These are phyloP conservation scores for Montipora capricornis DNA, from an alignment of 64 coral and sea anemone species.

Conservation along the genomic window DNA sequence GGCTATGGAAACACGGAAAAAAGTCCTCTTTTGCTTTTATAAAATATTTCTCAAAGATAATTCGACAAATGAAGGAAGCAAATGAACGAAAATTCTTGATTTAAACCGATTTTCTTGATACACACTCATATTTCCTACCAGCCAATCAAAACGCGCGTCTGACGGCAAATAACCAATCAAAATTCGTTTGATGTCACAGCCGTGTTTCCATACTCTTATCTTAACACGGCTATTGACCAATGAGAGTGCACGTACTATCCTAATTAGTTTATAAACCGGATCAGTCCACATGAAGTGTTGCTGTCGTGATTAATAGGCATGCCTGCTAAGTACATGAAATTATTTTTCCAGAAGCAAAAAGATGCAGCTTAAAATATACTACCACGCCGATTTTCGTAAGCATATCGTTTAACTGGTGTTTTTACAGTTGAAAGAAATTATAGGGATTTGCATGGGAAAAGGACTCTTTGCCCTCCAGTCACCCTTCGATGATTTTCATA, in stretches of 20 bases:
- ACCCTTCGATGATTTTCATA: neutral
- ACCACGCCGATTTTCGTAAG: neutral
- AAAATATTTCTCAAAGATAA: too few species aligned
- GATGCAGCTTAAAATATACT: slow-evolving; percentile 12
- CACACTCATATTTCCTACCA: too few species aligned
- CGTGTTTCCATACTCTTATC: too few species aligned
- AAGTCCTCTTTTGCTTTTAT: too few species aligned
- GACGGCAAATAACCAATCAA: too few species aligned
- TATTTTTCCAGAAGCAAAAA: neutral
- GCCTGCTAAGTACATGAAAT: slow-evolving; percentile 8
- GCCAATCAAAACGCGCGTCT: too few species aligned
- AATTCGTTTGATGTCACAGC: too few species aligned
- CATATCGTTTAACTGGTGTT: neutral
- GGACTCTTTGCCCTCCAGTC: neutral
- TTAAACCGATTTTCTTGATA: too few species aligned
- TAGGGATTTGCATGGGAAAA: neutral
- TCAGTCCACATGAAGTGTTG: neutral
- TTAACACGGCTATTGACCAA: too few species aligned
- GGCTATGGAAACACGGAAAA: too few species aligned
- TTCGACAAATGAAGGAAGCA: too few species aligned
- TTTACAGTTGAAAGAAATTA: neutral
- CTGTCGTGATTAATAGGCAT: slow-evolving; percentile 13
- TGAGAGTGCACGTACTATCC: neutral
- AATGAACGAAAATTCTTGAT: too few species aligned
- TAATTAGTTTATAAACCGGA: slow-evolving; percentile 15